These are phyloP conservation scores for Nibea coibor DNA, from an alignment of 2,113 vertebrate species.

Conservation along the genomic window DNA sequence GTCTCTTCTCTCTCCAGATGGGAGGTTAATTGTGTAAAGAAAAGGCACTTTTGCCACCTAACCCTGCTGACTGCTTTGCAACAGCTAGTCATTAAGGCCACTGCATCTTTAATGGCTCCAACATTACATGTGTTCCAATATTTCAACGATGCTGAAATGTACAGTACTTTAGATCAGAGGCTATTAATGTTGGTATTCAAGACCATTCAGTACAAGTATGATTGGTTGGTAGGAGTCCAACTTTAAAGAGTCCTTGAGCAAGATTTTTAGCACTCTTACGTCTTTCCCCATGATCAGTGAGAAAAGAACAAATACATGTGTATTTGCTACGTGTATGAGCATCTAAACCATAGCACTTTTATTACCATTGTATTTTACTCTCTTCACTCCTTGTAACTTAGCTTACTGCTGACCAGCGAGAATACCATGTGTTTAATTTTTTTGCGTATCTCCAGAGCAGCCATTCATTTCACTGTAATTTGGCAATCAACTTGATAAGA, in stretches of 20 bases:
- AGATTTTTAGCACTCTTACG: background rate
- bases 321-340: background rate
- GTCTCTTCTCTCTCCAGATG: slow-evolving; percentile 71
- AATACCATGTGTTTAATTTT: background rate
- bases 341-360: background rate
- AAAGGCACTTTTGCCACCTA: slow-evolving; percentile 64
- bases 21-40: slow-evolving; percentile 80
- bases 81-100: slow-evolving; percentile 56
- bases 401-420: too few species aligned
- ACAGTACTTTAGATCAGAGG: slow-evolving; percentile 21
- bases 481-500: background rate
- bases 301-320: background rate
- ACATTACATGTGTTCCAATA: slow-evolving; percentile 55
- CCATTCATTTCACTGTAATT: background rate
- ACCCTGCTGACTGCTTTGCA: slow-evolving; percentile 60
- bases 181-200: slow-evolving; percentile 29
- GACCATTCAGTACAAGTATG: background rate
- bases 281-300: background rate
- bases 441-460: background rate
- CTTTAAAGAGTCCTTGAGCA: slow-evolving; percentile 5
- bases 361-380: background rate
- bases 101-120: slow-evolving; percentile 52
- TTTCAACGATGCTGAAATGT: slow-evolving; percentile 35
- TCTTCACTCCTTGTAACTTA: background rate
- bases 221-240: slow-evolving; percentile 4